Base-by-base conservation (phyloP, 1,140 invertebrate genomes). In the Euglossa dilemma region DNA sequence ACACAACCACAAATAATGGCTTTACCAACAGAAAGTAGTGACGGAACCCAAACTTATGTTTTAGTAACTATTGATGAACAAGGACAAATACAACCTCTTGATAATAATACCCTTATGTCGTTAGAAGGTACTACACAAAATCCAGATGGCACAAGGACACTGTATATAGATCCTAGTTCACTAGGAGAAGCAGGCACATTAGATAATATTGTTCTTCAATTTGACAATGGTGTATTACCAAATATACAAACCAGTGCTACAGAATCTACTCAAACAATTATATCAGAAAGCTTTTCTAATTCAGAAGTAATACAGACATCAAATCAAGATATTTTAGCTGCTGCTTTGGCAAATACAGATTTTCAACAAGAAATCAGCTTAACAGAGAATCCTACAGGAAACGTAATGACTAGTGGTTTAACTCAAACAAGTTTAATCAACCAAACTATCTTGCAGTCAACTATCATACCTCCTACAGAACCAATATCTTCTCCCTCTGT, bases 321-420 rank as follows among this genome's bases (percentile, higher is more conserved):
- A 6, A 95, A 95, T 91, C 95, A 96, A 84, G 97, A 98, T 90
- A 97, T 98, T 77, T 91, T 98, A 20, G 97, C 97, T 14, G 96
- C 96, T 36, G 97, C 97, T 11, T 91, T 97, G 16, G 97, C 96
- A 0, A 96, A 97, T 85, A 97, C 96, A n/a, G 96, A 97, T 89
- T 96, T 97, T 85, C 96, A 96, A 86, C 95, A 95, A 64, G 96
- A 97, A 59, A 93, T 94, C 45, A 89, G 87, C 57, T 61, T 95
- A 7, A 84, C 92, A 12, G 94, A 95, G 67, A 90, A 88, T 67
- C 73, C 90, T 54, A n/a, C 87, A 20, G 88, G 88, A 20, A 91
- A 66, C 28, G 85, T 92, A 14, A 91, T 92, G 85, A 91, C 88
- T 18, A 84, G 85, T 52, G 88, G 88, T 67, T 71, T 94, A 3